These are phyloP conservation scores for Eilema griseolum DNA, from an alignment of 2,888 invertebrate genomes.

Conservation along the genomic window DNA sequence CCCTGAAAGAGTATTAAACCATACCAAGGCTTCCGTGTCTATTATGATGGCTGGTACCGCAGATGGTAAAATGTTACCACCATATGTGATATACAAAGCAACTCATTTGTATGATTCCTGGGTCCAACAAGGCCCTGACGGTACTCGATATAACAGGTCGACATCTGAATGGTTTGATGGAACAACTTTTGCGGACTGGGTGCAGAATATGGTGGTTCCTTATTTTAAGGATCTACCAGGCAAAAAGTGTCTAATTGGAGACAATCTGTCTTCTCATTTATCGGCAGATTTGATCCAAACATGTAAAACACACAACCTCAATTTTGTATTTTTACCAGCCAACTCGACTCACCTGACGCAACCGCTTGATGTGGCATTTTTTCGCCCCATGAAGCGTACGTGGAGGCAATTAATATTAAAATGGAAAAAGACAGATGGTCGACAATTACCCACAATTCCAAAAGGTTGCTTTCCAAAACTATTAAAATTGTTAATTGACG, in stretches of 20 bases:
- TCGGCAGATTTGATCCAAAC: background rate
- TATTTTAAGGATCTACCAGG: constrained; percentile 22
- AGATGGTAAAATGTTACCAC: constrained; percentile 61
- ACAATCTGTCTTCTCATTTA: background rate
- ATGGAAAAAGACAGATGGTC: constrained; percentile 23
- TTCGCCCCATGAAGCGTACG: background rate
- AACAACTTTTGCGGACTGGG: too few relatives aligned
- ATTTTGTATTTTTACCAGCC: background rate
- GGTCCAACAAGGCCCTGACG: constrained; percentile 62
- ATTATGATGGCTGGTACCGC: constrained; percentile 69
- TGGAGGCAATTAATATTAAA: background rate
- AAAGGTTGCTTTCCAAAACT: constrained; percentile 16
- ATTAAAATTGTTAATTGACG: constrained; percentile 30
- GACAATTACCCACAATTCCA: constrained; percentile 26
- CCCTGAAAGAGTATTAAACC: constrained; percentile 61
- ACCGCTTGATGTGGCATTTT: constrained; percentile 10
- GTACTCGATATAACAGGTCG: background rate
- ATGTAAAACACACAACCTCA: background rate
- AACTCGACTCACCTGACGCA: constrained; percentile 13
- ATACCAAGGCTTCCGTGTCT: constrained; percentile 58
- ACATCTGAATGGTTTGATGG: constrained; percentile 1
- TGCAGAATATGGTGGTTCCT: constrained; percentile 38
- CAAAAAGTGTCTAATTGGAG: background rate
- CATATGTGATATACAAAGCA: constrained; percentile 72
- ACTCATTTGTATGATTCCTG: constrained; percentile 64